Base-by-base conservation (phyloP, 1,140 invertebrate species). In the Dendrolimus punctatus region DNA sequence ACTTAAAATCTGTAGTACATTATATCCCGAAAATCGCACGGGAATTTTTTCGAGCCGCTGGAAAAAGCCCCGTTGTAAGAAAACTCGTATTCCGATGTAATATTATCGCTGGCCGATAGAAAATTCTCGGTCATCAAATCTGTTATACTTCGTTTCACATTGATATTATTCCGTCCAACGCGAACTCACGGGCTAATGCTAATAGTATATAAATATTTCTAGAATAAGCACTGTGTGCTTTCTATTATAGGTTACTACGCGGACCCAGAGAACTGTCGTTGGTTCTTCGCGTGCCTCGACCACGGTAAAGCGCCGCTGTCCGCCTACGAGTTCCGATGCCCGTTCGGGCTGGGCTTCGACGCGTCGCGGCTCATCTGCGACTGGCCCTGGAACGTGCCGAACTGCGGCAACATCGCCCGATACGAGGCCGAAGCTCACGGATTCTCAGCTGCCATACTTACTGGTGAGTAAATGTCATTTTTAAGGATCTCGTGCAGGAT, bases 201-300 rank as follows among this genome's bases (percentile, higher is more conserved):
- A 23, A 3, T 23, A 23, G 3, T 45, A 45, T 6, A 6, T n/a
- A 45, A 45, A 10, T 46, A 10, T 68, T 2, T 66, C 23, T 23
- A 23, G 23, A 23, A 23, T 23, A 23, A 23, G 23, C 23, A 2
- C 23, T 23, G 23, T 23, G 23, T 23, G 23, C 23, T 23, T 23
- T 23, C 23, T 23, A 23, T 82, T 69, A 64, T 84, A 89, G 92
- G 92, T 51, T 90, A 94, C 66, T 95, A 93, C 71, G 93, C 92
- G 1, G 94, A 96, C 85, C 93, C 93, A 0, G 91, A 94, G 73
- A 95, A 96, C 78, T 95, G 94, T 62, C 89, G 94, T 51, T 95
- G 93, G 93, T 96, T 95, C 89, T 95, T 94, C 72, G 94, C 94
- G 10, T 96, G 95, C 78, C 80, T 93, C 50, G 93, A 95, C 76